Conservation (phyloP, 2,113 vertebrate genomes). For the Zosterops japonicus region DNA sequence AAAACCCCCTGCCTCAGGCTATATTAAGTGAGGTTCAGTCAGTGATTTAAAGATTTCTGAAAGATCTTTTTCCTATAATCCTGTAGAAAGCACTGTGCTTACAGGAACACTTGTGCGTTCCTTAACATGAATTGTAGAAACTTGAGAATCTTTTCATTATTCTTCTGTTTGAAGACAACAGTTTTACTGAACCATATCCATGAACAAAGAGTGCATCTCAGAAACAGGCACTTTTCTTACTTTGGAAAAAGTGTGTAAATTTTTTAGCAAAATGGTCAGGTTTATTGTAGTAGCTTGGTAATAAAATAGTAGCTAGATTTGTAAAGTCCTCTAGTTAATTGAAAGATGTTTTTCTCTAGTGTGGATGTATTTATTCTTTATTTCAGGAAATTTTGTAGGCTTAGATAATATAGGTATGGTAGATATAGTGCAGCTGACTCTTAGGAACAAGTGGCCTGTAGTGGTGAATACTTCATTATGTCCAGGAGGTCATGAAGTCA, state of each 20-base stretch:
- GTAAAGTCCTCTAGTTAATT: not conserved
- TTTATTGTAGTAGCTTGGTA: not conserved
- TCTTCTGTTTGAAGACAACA: not conserved
- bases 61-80: not conserved
- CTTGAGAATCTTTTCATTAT: not conserved
- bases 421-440: not conserved
- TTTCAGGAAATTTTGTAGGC: not conserved
- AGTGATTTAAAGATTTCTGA: not conserved
- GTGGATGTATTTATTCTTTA: not conserved
- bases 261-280: not conserved
- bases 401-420: fast-evolving
- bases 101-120: not conserved
- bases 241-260: not conserved
- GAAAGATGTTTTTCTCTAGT: not conserved
- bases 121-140: not conserved
- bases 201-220: not conserved
- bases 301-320: not conserved
- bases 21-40: not conserved
- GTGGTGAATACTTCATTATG: not conserved
- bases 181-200: not conserved
- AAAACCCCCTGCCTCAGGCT: not conserved
- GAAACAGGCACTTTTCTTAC: not conserved
- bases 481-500: not conserved
- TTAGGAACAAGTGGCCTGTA: not conserved
- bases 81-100: not conserved